phyloP scores from a whole-genome alignment of 1,140 invertebrate genomes.

The Drosophila sucinea region DNA sequence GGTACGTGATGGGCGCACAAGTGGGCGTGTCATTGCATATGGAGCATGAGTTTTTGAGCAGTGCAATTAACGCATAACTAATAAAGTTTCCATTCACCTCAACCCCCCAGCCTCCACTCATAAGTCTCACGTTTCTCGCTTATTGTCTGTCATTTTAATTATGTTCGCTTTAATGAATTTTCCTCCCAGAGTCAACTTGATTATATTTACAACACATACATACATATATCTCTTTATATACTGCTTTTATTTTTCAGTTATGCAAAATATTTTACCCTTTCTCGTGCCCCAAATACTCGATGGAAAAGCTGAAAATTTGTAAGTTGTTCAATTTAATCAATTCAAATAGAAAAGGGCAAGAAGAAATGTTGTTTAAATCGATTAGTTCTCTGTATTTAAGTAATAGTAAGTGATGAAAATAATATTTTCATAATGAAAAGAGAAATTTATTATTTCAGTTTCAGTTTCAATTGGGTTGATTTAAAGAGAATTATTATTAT shows the following conservation, averaged over 20 bases:
- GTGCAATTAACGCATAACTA: constrained; percentile 58
- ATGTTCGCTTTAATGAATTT: constrained; percentile 60
- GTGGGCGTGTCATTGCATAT: constrained; percentile 22
- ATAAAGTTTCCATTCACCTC: constrained; percentile 36
- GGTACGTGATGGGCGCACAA: constrained; percentile 15
- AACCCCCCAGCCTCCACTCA: constrained; percentile 4
- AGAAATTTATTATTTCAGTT: too few relatives aligned
- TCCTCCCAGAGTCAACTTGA: constrained; percentile 8
- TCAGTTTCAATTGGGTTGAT: too few relatives aligned
- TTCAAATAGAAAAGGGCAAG: not conserved
- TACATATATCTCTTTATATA: constrained; percentile 32
- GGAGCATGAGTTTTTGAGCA: constrained; percentile 3
- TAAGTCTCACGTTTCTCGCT: constrained; percentile 15
- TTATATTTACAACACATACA: constrained; percentile 4
- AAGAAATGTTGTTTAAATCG: too few relatives aligned
- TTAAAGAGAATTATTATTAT: too few relatives aligned
- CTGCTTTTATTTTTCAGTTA: constrained; percentile 28
- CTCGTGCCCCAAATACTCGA: not conserved
- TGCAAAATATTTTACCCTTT: not conserved
- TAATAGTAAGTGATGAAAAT: too few relatives aligned
- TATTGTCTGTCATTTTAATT: constrained; percentile 59
- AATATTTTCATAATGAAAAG: too few relatives aligned
- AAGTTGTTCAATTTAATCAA: not conserved
- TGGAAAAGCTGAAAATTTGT: too few relatives aligned
- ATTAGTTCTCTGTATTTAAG: too few relatives aligned